Evolutionary conservation across 2,888 invertebrate species (phyloP).

Genomic region (Gonocerus acuteangulatus): DNA sequence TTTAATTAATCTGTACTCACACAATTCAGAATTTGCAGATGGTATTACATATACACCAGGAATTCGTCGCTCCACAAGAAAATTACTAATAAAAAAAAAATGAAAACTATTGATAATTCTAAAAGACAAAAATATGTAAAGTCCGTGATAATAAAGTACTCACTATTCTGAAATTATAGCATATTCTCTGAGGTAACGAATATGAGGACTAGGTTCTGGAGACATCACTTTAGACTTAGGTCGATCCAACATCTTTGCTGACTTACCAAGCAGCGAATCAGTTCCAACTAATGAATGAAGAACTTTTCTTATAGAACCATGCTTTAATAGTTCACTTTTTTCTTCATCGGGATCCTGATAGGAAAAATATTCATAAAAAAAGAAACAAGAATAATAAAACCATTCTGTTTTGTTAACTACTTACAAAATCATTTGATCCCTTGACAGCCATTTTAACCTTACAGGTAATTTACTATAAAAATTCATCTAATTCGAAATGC

Average conservation of each 20-base stretch:
- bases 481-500: neutral
- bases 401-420: neutral
- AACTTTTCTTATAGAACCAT: slow-evolving; percentile 53
- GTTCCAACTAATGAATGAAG: slow-evolving; percentile 46
- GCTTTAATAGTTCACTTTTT: slow-evolving; percentile 39
- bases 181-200: slow-evolving; percentile 54
- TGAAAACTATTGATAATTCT: slow-evolving; percentile 18
- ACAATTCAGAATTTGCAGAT: slow-evolving; percentile 69
- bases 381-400: too few species aligned
- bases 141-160: slow-evolving; percentile 44
- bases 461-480: neutral
- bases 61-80: slow-evolving; percentile 74
- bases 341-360: slow-evolving; percentile 16
- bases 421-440: slow-evolving; percentile 12
- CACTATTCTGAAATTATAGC: slow-evolving; percentile 89
- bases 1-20: slow-evolving; percentile 51
- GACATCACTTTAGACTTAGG: slow-evolving; percentile 41
- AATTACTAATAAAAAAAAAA: slow-evolving; percentile 57
- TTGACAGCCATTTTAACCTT: slow-evolving; percentile 16
- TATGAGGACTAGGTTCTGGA: slow-evolving; percentile 43
- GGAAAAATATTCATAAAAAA: neutral
- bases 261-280: slow-evolving; percentile 53
- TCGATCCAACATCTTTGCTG: slow-evolving; percentile 51
- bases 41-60: slow-evolving; percentile 90
- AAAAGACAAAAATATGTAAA: slow-evolving; percentile 14